phyloP scores from a whole-genome alignment of 2,113 vertebrate species.

The Pogona vitticeps region DNA sequence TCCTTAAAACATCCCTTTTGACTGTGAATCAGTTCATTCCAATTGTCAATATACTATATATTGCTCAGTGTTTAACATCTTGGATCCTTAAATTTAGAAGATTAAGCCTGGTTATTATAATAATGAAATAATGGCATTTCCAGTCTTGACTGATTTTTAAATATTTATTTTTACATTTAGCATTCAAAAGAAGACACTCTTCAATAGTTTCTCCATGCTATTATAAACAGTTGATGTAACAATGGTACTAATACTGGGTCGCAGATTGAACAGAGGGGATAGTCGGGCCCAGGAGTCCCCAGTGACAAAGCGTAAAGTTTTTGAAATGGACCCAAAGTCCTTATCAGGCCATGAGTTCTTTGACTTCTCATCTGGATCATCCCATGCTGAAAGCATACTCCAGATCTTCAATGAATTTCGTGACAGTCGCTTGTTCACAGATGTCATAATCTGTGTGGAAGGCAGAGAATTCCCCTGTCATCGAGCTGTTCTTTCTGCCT shows the following conservation, averaged over 20 bases:
- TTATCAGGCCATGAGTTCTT: constrained; percentile 87
- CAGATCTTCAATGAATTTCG: constrained; percentile 97
- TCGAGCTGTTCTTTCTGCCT: constrained; percentile 91
- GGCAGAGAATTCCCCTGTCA: constrained; percentile 95
- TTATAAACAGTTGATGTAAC: constrained; percentile 81
- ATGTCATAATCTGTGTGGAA: constrained; percentile 94
- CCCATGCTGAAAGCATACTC: constrained; percentile 93
- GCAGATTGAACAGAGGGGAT: constrained; percentile 94
- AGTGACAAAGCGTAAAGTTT: constrained; percentile 95
- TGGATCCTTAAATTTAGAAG: background rate
- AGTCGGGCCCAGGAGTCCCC: constrained; percentile 91
- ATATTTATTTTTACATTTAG: constrained; percentile 60
- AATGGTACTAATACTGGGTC: constrained; percentile 98
- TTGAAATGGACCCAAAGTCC: constrained; percentile 94
- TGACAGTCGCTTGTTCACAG: constrained; percentile 91
- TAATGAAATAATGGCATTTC: background rate
- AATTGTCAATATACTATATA: background rate
- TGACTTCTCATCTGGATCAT: constrained; percentile 93
- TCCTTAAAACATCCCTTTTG: background rate
- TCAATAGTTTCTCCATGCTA: constrained; percentile 74
- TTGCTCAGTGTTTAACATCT: background rate
- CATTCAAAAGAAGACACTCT: constrained; percentile 55
- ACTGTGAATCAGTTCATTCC: background rate
- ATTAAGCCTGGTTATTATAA: background rate
- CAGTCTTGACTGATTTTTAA: constrained; percentile 8